Percentiles rank a stretch among this genome's conserved stretches.
phyloP scores from a whole-genome alignment of 2,888 invertebrate species.

The Aphidius colemani region DNA sequence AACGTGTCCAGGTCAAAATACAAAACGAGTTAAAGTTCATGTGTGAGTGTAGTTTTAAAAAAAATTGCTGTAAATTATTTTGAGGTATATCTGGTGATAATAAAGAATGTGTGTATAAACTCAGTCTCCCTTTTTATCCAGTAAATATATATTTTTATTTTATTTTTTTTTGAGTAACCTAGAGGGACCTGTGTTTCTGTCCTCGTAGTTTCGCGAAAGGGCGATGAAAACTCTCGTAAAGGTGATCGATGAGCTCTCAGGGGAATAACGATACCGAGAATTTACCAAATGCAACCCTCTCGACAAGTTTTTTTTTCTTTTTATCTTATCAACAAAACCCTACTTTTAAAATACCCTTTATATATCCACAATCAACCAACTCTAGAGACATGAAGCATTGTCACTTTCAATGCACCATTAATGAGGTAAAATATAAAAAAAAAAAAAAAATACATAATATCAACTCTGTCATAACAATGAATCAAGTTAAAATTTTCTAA shows the following conservation, averaged over 20 bases:
- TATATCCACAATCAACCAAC: too few species aligned
- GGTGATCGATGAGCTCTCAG: conserved; percentile 41
- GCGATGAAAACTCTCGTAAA: conserved; percentile 41
- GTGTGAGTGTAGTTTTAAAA: conserved; percentile 10
- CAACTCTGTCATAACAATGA: too few species aligned
- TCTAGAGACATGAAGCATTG: too few species aligned
- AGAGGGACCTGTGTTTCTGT: conserved; percentile 18
- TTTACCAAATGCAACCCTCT: conserved; percentile 18
- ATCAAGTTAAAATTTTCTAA: too few species aligned
- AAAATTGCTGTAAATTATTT: conserved; percentile 28
- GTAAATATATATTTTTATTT: conserved; percentile 13
- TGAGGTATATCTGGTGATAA: conserved; percentile 31
- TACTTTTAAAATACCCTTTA: conserved; percentile 2
- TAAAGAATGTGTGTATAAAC: conserved; percentile 29
- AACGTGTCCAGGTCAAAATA: conserved; percentile 7
- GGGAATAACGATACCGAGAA: conserved; percentile 26
- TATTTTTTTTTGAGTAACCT: conserved; percentile 15
- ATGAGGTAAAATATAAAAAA: too few species aligned
- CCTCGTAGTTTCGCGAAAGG: conserved; percentile 30
- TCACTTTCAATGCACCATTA: too few species aligned
- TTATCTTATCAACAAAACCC: conserved; percentile 16
- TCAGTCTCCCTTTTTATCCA: conserved; percentile 14
- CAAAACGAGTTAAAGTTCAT: conserved; percentile 1
- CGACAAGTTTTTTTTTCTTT: conserved; percentile 21
- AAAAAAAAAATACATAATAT: too few species aligned